These are phyloP conservation scores for Netelia inedita DNA, from an alignment of 2,888 invertebrate species.

Conservation along the genomic window DNA sequence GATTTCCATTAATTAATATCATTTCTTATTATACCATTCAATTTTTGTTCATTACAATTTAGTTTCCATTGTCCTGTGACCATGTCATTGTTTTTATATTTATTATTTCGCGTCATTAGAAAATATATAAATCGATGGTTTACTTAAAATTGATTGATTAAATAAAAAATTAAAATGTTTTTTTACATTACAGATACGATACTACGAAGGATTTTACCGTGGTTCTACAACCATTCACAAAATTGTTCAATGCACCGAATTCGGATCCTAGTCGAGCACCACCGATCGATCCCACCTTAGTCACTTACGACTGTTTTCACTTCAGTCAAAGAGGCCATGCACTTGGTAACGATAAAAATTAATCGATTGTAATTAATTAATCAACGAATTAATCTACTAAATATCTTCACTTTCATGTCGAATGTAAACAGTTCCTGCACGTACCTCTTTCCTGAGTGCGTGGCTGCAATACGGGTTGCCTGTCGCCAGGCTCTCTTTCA, in stretches of 20 bases:
- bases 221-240: constrained; percentile 91
- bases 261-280: constrained; percentile 84
- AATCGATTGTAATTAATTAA: not conserved
- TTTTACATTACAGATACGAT: constrained; percentile 86
- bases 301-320: constrained; percentile 92
- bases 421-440: not conserved
- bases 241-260: constrained; percentile 88
- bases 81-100: not conserved
- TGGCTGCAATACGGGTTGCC: not conserved
- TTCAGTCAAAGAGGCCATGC: constrained; percentile 93
- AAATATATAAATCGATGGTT: no score
- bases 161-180: not conserved
- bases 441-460: not conserved
- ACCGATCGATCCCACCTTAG: constrained; percentile 89
- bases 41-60: not conserved
- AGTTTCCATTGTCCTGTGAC: not conserved
- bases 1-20: not conserved
- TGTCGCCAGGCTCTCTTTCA: not conserved
- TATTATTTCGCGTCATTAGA: not conserved
- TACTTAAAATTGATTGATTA: not conserved
- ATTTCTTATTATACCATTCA: not conserved
- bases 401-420: not conserved
- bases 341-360: constrained; percentile 86
- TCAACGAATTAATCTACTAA: not conserved
- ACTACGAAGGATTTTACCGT: constrained; percentile 90